Evolutionary conservation across 1,140 invertebrate genomes (phyloP).

Genomic region (Solen grandis): DNA sequence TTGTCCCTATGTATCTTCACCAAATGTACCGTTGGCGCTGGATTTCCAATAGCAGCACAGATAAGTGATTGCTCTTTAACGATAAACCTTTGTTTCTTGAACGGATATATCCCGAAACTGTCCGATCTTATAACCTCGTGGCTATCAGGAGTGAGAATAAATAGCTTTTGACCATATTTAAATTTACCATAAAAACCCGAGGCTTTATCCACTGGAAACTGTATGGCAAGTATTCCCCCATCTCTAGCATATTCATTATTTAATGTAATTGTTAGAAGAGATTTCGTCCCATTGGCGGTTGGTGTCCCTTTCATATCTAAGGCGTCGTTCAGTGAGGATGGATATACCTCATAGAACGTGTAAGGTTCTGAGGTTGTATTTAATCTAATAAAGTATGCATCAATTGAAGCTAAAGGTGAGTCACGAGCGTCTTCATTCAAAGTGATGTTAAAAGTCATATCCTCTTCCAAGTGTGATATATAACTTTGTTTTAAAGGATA

Average conservation of each 20-base stretch:
- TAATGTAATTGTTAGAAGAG: background rate
- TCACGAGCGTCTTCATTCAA: too few relatives aligned
- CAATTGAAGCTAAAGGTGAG: background rate
- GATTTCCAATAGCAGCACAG: slow-evolving; percentile 13
- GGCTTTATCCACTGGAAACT: too few relatives aligned
- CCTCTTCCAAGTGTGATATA: too few relatives aligned
- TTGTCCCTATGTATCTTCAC: background rate
- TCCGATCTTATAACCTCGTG: background rate
- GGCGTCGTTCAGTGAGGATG: background rate
- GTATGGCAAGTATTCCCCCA: background rate
- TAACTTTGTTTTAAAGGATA: too few relatives aligned
- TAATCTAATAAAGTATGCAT: background rate
- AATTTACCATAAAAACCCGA: background rate
- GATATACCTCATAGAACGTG: background rate
- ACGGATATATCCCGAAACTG: background rate
- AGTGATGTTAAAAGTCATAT: too few relatives aligned
- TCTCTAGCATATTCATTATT: background rate
- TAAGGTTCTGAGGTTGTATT: background rate
- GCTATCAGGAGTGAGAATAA: background rate
- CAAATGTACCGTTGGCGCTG: background rate
- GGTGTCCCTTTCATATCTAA: background rate
- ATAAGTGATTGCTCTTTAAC: background rate
- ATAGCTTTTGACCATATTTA: background rate
- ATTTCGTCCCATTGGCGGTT: background rate
- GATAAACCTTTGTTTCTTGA: background rate